A percentile compares a stretch with the other conserved stretches of the same genome.
Conservation (phyloP, 2,113 vertebrate species). For the Ageneiosus marmoratus region DNA sequence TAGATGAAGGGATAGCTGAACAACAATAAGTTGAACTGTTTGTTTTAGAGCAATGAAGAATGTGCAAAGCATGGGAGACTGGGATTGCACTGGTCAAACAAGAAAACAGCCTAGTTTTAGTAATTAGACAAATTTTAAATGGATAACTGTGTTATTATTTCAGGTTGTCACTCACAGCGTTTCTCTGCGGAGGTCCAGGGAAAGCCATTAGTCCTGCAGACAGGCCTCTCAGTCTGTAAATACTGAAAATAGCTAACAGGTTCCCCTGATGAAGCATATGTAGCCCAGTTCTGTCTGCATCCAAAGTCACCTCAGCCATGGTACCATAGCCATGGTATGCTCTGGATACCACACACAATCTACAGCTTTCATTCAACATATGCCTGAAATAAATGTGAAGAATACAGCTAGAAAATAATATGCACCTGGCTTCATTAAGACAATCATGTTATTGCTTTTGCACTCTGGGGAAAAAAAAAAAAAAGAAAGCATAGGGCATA, state of each 20-base stretch:
- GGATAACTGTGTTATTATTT: background rate
- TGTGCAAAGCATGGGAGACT: background rate
- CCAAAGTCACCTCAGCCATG: constrained; percentile 30
- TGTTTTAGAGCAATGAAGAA: background rate
- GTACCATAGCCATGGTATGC: background rate
- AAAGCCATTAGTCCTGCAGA: constrained; percentile 34
- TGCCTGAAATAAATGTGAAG: background rate
- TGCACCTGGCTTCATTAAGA: background rate
- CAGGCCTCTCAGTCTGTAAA: constrained; percentile 24
- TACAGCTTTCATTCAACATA: background rate
- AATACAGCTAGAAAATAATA: background rate
- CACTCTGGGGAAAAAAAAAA: background rate
- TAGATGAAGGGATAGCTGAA: too few relatives aligned
- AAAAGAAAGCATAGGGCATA: background rate
- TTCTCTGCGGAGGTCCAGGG: constrained; percentile 5
- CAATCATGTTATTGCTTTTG: background rate
- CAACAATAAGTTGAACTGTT: background rate
- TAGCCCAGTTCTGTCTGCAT: constrained; percentile 46
- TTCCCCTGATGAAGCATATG: constrained; percentile 32
- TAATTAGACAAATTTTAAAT: background rate
- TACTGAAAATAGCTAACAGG: constrained; percentile 38
- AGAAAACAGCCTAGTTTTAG: background rate
- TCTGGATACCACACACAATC: background rate
- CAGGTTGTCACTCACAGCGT: background rate
- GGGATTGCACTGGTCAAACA: background rate